Conservation (phyloP, 1,140 invertebrate species). For the Homarus americanus region DNA sequence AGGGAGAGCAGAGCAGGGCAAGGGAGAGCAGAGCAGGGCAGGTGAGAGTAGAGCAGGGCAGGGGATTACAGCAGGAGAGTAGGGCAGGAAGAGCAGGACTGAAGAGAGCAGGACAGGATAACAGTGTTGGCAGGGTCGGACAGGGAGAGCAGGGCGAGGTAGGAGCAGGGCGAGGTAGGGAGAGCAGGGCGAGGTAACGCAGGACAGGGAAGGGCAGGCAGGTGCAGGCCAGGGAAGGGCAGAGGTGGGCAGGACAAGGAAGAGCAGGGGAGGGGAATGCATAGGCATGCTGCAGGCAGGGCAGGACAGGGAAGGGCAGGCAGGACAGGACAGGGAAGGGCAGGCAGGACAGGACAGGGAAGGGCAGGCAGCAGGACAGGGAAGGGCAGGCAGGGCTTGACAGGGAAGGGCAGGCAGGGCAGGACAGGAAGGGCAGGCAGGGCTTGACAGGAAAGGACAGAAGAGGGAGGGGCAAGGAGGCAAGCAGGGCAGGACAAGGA, state of each 20-base stretch:
- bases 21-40: neutral
- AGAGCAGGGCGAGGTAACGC: neutral
- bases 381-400: neutral
- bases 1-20: neutral
- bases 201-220: neutral
- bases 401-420: neutral
- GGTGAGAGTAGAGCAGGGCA: neutral
- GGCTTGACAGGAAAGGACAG: neutral
- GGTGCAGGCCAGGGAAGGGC: neutral
- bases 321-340: neutral
- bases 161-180: neutral
- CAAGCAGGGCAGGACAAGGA: no score
- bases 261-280: neutral
- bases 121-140: no score
- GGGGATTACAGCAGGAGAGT: neutral
- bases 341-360: neutral
- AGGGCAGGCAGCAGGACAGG: neutral
- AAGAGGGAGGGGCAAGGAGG: no score
- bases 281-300: no score
- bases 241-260: neutral
- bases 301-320: neutral
- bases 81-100: neutral
- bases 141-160: neutral
- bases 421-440: neutral
- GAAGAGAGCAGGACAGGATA: no score